These are phyloP conservation scores for Polypedilum pembai DNA, from an alignment of 1,140 invertebrate species.

Conservation along the genomic window DNA sequence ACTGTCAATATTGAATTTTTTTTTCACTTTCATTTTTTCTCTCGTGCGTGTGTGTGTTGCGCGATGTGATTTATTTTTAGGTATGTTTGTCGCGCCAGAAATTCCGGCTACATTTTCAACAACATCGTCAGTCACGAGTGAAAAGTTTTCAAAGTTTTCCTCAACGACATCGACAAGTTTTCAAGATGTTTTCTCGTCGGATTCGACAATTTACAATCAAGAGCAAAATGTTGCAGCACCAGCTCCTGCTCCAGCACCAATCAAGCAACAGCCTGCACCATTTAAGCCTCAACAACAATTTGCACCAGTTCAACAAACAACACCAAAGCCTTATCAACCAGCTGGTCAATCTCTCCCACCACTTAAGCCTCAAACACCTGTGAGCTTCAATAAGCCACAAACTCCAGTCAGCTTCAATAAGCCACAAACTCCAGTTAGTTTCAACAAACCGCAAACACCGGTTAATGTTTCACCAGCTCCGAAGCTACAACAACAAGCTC, in stretches of 20 bases:
- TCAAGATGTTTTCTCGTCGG: neutral
- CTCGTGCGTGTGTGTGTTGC: neutral
- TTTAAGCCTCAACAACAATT: neutral
- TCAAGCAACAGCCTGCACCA: neutral
- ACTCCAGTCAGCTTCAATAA: neutral
- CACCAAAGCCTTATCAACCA: neutral
- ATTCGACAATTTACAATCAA: neutral
- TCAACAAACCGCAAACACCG: neutral
- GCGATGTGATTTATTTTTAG: conserved; percentile 5
- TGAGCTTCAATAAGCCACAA: neutral
- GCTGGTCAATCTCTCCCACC: neutral
- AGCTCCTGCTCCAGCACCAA: neutral
- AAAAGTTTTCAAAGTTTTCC: conserved; percentile 2
- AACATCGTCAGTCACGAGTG: neutral
- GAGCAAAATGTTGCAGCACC: neutral
- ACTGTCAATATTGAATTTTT: neutral
- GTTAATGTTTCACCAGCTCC: neutral
- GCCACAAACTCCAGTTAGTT: neutral
- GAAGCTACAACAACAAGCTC: neutral
- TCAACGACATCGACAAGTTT: neutral
- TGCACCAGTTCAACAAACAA: neutral
- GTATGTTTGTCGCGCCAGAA: neutral
- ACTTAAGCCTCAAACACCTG: neutral
- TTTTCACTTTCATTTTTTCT: neutral
- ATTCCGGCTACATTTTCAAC: neutral